A percentile compares a stretch with the other conserved stretches of the same genome.
Evolutionary conservation across 2,113 vertebrate genomes (phyloP).

Genomic region (Connochaetes taurinus): DNA sequence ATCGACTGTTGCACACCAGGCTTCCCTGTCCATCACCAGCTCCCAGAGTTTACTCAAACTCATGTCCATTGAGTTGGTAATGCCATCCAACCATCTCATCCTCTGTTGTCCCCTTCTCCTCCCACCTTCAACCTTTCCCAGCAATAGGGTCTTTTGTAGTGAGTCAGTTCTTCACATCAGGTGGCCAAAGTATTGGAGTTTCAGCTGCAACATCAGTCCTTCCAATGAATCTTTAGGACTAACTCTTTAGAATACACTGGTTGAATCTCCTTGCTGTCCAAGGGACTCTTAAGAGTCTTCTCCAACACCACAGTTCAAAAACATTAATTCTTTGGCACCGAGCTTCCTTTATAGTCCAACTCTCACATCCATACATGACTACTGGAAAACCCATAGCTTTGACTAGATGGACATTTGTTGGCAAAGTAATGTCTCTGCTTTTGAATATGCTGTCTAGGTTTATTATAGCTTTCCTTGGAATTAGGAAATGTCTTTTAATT

Average conservation of each 20-base stretch:
- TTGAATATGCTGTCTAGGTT: background rate
- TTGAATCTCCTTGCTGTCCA: background rate
- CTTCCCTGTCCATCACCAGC: background rate
- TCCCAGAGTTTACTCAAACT: background rate
- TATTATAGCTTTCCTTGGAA: background rate
- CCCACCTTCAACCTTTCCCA: background rate
- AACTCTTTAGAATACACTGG: background rate
- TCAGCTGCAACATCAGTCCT: background rate
- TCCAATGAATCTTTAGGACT: background rate
- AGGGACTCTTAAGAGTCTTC: background rate
- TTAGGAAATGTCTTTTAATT: background rate
- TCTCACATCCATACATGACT: background rate
- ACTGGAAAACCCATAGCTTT: background rate
- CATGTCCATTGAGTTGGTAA: fast-evolving
- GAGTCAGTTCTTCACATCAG: background rate
- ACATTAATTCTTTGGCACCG: background rate
- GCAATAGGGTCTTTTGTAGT: background rate
- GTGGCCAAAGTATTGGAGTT: background rate
- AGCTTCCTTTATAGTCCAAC: background rate
- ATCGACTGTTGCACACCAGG: background rate
- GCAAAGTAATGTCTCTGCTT: background rate
- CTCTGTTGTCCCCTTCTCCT: background rate
- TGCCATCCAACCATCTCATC: background rate
- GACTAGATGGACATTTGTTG: background rate
- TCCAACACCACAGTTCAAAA: background rate